These are phyloP conservation scores for Clepsis dumicolana DNA, from an alignment of 2,888 invertebrate genomes.

Conservation along the genomic window DNA sequence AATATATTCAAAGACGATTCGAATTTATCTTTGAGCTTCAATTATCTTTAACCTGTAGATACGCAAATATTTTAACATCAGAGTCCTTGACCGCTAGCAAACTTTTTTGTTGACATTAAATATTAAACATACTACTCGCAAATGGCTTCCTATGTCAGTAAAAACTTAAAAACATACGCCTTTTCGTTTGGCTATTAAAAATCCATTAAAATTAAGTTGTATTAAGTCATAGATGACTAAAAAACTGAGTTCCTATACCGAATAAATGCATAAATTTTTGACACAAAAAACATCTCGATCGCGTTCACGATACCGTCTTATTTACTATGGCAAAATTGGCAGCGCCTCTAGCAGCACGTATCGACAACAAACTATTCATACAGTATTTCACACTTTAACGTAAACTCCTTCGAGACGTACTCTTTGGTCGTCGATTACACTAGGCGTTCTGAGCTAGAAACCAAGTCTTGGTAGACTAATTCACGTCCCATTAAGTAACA, in stretches of 20 bases:
- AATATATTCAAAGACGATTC: background rate
- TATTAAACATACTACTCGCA: background rate
- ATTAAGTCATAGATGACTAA: background rate
- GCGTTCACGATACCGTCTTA: too few relatives aligned
- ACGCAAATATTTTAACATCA: background rate
- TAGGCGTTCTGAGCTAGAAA: too few relatives aligned
- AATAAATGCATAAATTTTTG: too few relatives aligned
- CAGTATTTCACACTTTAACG: too few relatives aligned
- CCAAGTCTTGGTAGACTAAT: background rate
- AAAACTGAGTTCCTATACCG: background rate
- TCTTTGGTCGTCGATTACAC: too few relatives aligned
- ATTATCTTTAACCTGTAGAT: background rate
- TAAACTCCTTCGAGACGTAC: too few relatives aligned
- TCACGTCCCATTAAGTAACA: background rate
- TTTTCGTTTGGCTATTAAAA: background rate
- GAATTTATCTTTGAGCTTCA: background rate
- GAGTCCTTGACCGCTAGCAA: background rate
- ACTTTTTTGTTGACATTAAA: slow-evolving; percentile 4
- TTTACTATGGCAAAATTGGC: too few relatives aligned
- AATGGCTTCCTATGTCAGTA: background rate
- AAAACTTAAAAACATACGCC: background rate
- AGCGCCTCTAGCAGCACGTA: too few relatives aligned
- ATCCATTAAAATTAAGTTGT: background rate
- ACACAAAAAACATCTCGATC: too few relatives aligned
- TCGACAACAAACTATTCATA: too few relatives aligned